phyloP scores from a whole-genome alignment of 1,140 invertebrate species.

The Meteorus sp. region DNA sequence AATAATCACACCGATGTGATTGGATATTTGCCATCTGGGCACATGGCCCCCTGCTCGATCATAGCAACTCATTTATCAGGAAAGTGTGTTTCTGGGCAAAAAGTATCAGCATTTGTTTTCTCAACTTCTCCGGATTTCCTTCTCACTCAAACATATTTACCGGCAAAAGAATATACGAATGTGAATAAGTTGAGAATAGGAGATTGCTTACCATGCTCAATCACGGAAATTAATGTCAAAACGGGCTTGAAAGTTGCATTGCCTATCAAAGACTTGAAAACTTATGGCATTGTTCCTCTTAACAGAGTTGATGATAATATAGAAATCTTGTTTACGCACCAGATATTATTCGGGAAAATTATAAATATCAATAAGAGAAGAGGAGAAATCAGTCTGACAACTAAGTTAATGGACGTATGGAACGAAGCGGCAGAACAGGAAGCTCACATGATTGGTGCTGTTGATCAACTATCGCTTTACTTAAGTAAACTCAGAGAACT shows the following conservation, averaged over 20 bases:
- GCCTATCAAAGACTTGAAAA: slow-evolving; percentile 36
- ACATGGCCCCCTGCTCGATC: slow-evolving; percentile 45
- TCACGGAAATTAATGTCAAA: slow-evolving; percentile 34
- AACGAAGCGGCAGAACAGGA: slow-evolving; percentile 31
- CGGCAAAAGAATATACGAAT: slow-evolving; percentile 20
- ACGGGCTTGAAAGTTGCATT: slow-evolving; percentile 38
- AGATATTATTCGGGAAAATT: slow-evolving; percentile 45
- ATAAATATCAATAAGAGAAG: slow-evolving; percentile 32
- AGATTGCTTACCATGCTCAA: slow-evolving; percentile 42
- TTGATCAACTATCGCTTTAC: slow-evolving; percentile 43
- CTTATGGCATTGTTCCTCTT: slow-evolving; percentile 32
- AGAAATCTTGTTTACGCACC: slow-evolving; percentile 32
- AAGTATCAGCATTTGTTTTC: slow-evolving; percentile 43
- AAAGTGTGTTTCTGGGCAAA: slow-evolving; percentile 38
- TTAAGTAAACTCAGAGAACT: slow-evolving; percentile 44
- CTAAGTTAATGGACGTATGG: slow-evolving; percentile 36
- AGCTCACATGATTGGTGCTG: slow-evolving; percentile 26
- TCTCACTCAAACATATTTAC: slow-evolving; percentile 40
- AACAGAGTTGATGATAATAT: slow-evolving; percentile 32
- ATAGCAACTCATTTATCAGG: slow-evolving; percentile 38
- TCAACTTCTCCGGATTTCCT: slow-evolving; percentile 40
- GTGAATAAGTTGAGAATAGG: slow-evolving; percentile 38
- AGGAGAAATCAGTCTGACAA: slow-evolving; percentile 31
- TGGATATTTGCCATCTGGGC: slow-evolving; percentile 48
- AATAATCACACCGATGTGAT: slow-evolving; percentile 10